Conservation (phyloP, 2,113 vertebrate genomes). For the Sylvietta virens region DNA sequence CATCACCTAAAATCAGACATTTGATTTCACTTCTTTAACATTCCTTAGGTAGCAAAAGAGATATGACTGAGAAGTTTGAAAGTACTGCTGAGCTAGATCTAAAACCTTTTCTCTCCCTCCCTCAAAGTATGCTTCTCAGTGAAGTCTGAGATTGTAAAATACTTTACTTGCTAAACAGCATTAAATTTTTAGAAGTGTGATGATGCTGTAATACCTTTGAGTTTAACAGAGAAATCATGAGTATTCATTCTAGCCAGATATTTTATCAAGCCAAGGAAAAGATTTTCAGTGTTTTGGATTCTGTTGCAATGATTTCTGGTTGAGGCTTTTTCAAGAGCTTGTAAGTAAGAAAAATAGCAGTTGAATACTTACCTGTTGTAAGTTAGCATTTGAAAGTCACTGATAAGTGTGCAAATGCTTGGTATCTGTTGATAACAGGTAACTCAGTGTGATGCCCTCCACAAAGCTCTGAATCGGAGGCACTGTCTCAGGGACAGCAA, state of each 20-base stretch:
- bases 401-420: neutral
- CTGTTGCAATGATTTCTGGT: neutral
- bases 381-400: neutral
- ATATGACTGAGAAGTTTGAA: neutral
- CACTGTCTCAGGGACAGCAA: neutral
- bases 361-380: neutral
- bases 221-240: neutral
- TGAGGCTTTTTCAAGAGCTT: neutral
- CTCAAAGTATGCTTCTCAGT: neutral
- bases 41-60: neutral
- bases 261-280: neutral
- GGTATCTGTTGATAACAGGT: neutral
- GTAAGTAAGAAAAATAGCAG: neutral
- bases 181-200: neutral
- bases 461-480: neutral
- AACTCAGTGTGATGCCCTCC: neutral
- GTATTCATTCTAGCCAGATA: neutral
- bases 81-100: neutral
- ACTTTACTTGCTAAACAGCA: neutral
- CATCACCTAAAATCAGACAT: conserved; percentile 4
- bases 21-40: neutral
- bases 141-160: neutral
- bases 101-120: neutral
- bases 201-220: neutral
- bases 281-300: neutral